Percentiles rank a stretch among this genome's conserved stretches.
Evolutionary conservation across 2,888 invertebrate species (phyloP).

Genomic region (Abrostola triplasia): DNA sequence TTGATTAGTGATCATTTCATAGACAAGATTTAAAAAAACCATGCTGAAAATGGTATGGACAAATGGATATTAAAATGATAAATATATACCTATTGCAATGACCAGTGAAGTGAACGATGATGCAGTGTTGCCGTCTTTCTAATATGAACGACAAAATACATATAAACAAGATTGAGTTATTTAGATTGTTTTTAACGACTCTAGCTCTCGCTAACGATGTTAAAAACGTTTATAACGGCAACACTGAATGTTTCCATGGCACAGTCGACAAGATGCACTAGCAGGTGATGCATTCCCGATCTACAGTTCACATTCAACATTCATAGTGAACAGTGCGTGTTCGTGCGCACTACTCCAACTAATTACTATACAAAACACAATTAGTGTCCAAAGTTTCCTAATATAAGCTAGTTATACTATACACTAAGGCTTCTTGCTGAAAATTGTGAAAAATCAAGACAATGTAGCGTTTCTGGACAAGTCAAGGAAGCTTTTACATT

Average conservation of each 20-base stretch:
- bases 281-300: slow-evolving; percentile 73
- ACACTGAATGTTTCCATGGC: slow-evolving; percentile 18
- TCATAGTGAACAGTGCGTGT: slow-evolving; percentile 64
- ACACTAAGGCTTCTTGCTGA: slow-evolving; percentile 12
- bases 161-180: neutral
- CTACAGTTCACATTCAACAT: slow-evolving; percentile 86
- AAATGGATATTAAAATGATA: slow-evolving; percentile 11
- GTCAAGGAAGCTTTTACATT: slow-evolving; percentile 12
- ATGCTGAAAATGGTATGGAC: slow-evolving; percentile 39
- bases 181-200: too few relatives aligned
- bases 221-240: slow-evolving; percentile 1
- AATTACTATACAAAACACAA: slow-evolving; percentile 43
- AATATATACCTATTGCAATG: slow-evolving; percentile 34
- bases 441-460: slow-evolving; percentile 14
- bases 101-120: slow-evolving; percentile 29
- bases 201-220: neutral
- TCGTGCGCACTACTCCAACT: slow-evolving; percentile 63
- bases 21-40: slow-evolving; percentile 13
- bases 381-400: slow-evolving; percentile 22
- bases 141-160: neutral
- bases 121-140: slow-evolving; percentile 30
- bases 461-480: slow-evolving; percentile 5
- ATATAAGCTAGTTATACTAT: slow-evolving; percentile 6
- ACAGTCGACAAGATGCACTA: slow-evolving; percentile 65
- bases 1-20: neutral